Evolutionary conservation across 1,140 invertebrate species (phyloP), one percentile per base, ranked within the genome.

Genomic region (Euglossa dilemma): DNA sequence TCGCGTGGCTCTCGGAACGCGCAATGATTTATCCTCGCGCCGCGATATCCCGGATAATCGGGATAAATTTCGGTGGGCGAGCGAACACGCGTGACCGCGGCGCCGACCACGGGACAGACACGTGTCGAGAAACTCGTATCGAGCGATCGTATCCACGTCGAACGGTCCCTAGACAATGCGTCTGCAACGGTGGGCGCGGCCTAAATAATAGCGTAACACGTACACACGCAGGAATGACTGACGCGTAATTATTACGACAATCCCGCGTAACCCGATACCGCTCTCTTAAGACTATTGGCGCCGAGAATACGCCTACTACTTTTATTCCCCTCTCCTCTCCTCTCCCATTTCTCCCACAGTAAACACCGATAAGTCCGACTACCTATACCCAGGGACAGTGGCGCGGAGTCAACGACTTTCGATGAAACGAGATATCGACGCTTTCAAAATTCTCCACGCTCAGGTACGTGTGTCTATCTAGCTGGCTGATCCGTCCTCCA

Each of bases 211-310:
- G 56, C 79, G 71, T 63, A 69, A 81, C 70, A 70, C 56, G 54
- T 75, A 84, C 36, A 36, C n/a, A 72, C 52, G 20, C 75, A 69
- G 20, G 66, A 61, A 69, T 36, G 83, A 81, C 47, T 18, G 79
- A 81, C 79, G 70, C 78, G 70, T 81, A 81, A 85, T 85, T 85
- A 81, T 85, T 81, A 81, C 79, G 74, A 70, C 71, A 74, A 85
- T 85, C 79, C 63, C 63, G 50, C 20, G 83, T 81, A 82, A 85
- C 61, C 63, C 71, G 79, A 85, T 70, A 74, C 67, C 64, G n/a
- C 18, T 75, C 70, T 20, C 78, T n/a, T 36, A 63, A 59, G 66
- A 74, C 71, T 70, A 81, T 85, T 57, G 83, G 83, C 83, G 83
- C 83, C 83, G 25, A 74, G 83, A 11, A 9, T 85, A 85, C 83